Percentiles rank a stretch among this genome's conserved stretches.
Conservation (phyloP, 2,113 vertebrate species). For the Ailurus styani region DNA sequence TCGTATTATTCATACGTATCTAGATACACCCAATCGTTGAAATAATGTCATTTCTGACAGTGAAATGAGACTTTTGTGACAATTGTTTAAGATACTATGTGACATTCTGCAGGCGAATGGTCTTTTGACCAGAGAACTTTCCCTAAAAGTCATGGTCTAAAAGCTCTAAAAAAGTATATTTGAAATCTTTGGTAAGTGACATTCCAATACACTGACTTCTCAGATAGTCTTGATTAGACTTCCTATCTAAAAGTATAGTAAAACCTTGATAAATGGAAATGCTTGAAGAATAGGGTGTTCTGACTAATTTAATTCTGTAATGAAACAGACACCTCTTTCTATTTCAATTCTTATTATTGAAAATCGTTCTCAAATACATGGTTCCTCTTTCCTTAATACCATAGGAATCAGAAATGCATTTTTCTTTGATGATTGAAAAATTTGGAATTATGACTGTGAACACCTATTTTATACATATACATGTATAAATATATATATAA, state of each 20-base stretch:
- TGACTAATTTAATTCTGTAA: slow-evolving; percentile 50
- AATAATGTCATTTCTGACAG: slow-evolving; percentile 36
- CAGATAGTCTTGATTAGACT: slow-evolving; percentile 45
- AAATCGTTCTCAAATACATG: slow-evolving; percentile 41
- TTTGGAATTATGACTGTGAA: background rate
- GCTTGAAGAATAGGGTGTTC: slow-evolving; percentile 36
- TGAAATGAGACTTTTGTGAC: slow-evolving; percentile 28
- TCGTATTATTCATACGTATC: background rate
- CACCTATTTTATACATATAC: background rate
- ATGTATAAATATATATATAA: background rate
- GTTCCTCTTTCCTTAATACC: slow-evolving; percentile 1
- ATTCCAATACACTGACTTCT: background rate
- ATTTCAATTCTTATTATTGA: slow-evolving; percentile 40
- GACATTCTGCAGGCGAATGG: slow-evolving; percentile 15
- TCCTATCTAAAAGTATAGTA: slow-evolving; percentile 35
- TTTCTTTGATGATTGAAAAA: slow-evolving; percentile 31
- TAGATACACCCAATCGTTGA: background rate
- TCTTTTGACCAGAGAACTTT: slow-evolving; percentile 38
- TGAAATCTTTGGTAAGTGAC: slow-evolving; percentile 40
- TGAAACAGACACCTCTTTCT: slow-evolving; percentile 27
- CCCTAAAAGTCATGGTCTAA: slow-evolving; percentile 13
- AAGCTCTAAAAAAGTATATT: slow-evolving; percentile 27
- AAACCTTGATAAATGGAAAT: slow-evolving; percentile 49
- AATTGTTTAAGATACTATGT: slow-evolving; percentile 40
- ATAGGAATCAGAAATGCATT: slow-evolving; percentile 3